These are phyloP conservation scores for Dicaeum eximium DNA, from an alignment of 2,113 vertebrate species.

Conservation along the genomic window DNA sequence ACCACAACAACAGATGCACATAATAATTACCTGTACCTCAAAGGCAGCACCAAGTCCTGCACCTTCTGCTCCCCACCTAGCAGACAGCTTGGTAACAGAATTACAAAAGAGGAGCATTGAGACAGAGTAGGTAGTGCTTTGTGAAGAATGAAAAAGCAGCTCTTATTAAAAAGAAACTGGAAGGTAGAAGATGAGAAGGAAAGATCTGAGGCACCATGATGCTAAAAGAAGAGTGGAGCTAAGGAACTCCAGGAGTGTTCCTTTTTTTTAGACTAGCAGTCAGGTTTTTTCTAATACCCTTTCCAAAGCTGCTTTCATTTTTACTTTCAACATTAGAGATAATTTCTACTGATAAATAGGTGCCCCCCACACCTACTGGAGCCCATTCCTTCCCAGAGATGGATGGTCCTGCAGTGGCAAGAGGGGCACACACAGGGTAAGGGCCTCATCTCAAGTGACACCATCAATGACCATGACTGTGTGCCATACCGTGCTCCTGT, in stretches of 20 bases:
- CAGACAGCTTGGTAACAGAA: slow-evolving; percentile 28
- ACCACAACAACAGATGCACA: slow-evolving; percentile 50
- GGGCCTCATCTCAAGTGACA: background rate
- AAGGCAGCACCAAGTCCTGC: slow-evolving; percentile 42
- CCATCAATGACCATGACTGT: background rate
- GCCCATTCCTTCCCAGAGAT: background rate
- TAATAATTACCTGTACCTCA: slow-evolving; percentile 60
- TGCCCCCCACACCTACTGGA: background rate
- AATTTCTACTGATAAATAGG: background rate
- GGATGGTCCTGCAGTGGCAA: background rate
- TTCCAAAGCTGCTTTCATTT: background rate
- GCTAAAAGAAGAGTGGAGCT: background rate
- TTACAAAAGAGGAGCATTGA: background rate
- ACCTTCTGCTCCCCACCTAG: slow-evolving; percentile 48
- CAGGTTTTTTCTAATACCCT: background rate
- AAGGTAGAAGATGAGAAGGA: slow-evolving; percentile 29
- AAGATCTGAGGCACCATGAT: background rate
- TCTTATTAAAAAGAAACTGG: slow-evolving; percentile 1
- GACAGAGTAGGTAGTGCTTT: background rate
- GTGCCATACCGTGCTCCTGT: background rate
- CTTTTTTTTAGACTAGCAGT: background rate
- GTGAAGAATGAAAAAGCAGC: background rate
- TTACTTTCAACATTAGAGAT: background rate
- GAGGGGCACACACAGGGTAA: background rate
- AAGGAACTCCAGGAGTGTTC: background rate